These are phyloP conservation scores for Petrocephalus microphthalmus DNA, from an alignment of 2,113 vertebrate genomes.

Conservation along the genomic window DNA sequence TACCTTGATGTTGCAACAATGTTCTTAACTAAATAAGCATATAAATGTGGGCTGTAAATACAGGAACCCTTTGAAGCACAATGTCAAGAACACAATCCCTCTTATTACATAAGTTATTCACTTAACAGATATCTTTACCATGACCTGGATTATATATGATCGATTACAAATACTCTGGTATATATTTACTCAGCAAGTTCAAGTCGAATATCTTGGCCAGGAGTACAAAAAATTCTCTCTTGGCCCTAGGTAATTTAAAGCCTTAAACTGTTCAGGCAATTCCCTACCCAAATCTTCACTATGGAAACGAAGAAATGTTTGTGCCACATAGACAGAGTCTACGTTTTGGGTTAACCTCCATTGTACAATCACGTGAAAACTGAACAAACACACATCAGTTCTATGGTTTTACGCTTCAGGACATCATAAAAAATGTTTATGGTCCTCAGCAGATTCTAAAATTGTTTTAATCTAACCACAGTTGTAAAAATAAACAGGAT, in stretches of 20 bases:
- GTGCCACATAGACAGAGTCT: background rate
- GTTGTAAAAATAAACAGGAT: no score
- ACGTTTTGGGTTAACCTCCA: background rate
- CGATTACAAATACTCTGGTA: background rate
- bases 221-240: background rate
- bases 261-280: background rate
- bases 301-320: background rate
- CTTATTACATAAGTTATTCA: constrained; percentile 3
- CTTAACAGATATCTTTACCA: background rate
- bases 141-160: background rate
- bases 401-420: no score
- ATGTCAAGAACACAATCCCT: background rate
- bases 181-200: background rate
- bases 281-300: background rate
- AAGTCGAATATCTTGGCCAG: background rate
- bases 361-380: background rate
- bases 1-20: constrained; percentile 3
- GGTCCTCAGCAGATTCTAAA: no score
- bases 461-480: no score
- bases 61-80: background rate
- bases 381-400: no score
- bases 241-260: background rate
- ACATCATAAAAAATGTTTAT: no score
- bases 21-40: background rate
- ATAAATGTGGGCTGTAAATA: background rate